Evolutionary conservation across 2,113 vertebrate species (phyloP).

Genomic region (Alligator mississippiensis): DNA sequence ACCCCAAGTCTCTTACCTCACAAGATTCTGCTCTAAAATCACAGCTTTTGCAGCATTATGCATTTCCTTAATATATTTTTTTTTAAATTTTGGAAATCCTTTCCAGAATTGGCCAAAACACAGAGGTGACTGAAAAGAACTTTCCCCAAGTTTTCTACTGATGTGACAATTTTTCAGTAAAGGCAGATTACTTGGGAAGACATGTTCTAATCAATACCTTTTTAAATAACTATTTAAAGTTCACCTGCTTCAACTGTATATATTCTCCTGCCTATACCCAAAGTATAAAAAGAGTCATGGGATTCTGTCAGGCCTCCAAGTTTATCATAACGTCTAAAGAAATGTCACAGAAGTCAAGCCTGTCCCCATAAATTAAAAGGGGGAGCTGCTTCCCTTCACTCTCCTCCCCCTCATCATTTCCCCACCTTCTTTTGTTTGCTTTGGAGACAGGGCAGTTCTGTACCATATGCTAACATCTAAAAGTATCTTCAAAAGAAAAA

Average conservation of each 20-base stretch:
- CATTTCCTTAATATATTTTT: neutral
- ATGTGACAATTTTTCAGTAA: neutral
- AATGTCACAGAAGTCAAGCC: constrained; percentile 31
- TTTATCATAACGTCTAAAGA: constrained; percentile 30
- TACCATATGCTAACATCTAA: constrained; percentile 28
- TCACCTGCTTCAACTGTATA: constrained; percentile 36
- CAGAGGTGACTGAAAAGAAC: neutral
- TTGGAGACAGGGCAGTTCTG: constrained; percentile 54
- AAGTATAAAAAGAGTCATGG: neutral
- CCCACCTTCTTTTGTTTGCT: constrained; percentile 64
- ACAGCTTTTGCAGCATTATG: neutral
- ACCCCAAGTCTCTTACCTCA: neutral
- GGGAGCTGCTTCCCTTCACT: constrained; percentile 58
- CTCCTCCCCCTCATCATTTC: constrained; percentile 32
- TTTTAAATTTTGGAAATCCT: neutral
- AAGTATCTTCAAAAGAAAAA: neutral
- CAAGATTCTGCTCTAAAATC: neutral
- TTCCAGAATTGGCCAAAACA: neutral
- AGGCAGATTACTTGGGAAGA: neutral
- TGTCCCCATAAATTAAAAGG: constrained; percentile 44
- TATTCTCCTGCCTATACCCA: constrained; percentile 16
- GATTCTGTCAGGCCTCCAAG: neutral
- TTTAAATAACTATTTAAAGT: constrained; percentile 35
- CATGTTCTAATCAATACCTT: neutral
- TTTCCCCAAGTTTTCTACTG: constrained; percentile 16